Conservation (phyloP, 92 coral and sea anemone genomes). For the Desmophyllum pertusum region DNA sequence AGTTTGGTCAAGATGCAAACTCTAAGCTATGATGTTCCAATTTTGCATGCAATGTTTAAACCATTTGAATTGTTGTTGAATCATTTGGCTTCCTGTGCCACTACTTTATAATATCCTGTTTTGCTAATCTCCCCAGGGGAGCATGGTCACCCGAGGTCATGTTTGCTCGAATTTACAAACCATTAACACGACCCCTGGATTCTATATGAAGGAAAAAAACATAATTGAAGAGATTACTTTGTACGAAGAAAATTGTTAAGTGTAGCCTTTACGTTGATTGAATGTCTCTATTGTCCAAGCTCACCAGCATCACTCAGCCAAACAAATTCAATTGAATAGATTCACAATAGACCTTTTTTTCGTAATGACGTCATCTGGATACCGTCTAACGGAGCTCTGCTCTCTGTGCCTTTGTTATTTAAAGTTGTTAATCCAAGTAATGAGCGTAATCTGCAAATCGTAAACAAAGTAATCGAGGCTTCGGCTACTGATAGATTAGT, state of each 20-base stretch:
- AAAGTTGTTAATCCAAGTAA: background rate
- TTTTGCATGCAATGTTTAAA: background rate
- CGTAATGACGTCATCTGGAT: background rate
- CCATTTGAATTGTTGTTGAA: background rate
- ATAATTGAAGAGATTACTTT: conserved; percentile 1
- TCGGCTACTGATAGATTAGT: background rate
- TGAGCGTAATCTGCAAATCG: background rate
- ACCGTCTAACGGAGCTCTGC: background rate
- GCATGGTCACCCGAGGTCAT: background rate
- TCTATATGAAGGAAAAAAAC: background rate
- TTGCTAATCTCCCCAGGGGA: conserved; percentile 4
- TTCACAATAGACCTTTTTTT: background rate
- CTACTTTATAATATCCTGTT: too few species aligned
- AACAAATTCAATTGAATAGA: conserved; percentile 6
- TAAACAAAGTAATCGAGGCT: background rate
- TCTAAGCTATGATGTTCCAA: background rate
- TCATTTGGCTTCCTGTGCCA: background rate
- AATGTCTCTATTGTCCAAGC: conserved; percentile 2
- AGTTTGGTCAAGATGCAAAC: background rate
- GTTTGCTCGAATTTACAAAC: background rate
- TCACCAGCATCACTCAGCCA: background rate
- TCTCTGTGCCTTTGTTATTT: background rate
- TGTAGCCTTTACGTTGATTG: background rate
- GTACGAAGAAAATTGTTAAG: conserved; percentile 2
- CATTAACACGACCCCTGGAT: too few species aligned